Percentiles rank a stretch among this genome's conserved stretches.
Evolutionary conservation across 2,113 vertebrate species (phyloP).

Genomic region (Geococcyx californianus): DNA sequence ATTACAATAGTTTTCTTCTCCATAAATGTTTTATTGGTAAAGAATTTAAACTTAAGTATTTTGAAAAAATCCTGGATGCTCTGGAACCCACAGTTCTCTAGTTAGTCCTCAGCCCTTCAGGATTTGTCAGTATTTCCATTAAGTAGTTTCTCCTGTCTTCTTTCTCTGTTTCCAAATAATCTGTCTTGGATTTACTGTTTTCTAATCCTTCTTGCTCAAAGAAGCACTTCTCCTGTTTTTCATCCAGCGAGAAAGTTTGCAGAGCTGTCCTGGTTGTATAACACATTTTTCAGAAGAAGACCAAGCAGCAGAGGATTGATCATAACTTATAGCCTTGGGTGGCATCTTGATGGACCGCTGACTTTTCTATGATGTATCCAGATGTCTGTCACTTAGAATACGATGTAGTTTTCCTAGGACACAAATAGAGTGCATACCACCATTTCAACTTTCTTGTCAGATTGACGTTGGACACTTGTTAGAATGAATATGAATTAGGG

Average conservation of each 20-base stretch:
- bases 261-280: not conserved
- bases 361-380: not conserved
- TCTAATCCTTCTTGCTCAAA: not conserved
- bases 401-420: not conserved
- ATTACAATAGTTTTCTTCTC: not conserved
- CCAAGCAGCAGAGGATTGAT: not conserved
- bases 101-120: not conserved
- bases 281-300: not conserved
- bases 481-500: not conserved
- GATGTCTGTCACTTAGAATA: not conserved
- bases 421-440: not conserved
- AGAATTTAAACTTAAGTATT: not conserved
- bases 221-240: not conserved
- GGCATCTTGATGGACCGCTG: not conserved
- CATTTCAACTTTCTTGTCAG: not conserved
- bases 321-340: rapidly evolving
- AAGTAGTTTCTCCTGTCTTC: not conserved
- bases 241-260: not conserved
- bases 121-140: not conserved
- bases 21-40: not conserved
- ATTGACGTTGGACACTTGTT: not conserved
- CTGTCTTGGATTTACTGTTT: not conserved
- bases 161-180: not conserved
- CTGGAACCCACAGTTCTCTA: not conserved
- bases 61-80: not conserved